phyloP scores from a whole-genome alignment of 2,888 invertebrate genomes.

The Lithophane leautieri region DNA sequence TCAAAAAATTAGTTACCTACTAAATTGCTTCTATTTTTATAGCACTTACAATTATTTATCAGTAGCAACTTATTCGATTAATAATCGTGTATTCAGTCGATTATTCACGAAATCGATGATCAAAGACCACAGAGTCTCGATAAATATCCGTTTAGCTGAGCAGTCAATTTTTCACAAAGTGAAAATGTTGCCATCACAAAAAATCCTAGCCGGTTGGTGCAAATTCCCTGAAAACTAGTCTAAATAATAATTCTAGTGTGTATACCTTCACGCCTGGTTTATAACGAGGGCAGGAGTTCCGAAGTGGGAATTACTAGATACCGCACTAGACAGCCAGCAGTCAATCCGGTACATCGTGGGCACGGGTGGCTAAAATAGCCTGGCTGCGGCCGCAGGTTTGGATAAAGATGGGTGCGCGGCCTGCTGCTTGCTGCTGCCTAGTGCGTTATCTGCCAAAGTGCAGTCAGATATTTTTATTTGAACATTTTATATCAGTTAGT shows the following conservation, averaged over 20 bases:
- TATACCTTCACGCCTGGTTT: conserved; percentile 63
- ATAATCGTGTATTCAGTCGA: conserved; percentile 18
- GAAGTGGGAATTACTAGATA: conserved; percentile 63
- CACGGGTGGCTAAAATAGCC: conserved; percentile 60
- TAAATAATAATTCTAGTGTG: conserved; percentile 61
- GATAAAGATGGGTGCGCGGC: conserved; percentile 62
- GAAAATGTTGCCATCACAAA: conserved; percentile 56
- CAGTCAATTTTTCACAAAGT: conserved; percentile 28
- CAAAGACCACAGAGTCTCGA: conserved; percentile 24
- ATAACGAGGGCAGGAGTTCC: conserved; percentile 61
- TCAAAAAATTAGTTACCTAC: conserved; percentile 61
- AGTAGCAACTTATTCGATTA: conserved; percentile 45
- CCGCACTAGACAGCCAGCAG: conserved; percentile 62
- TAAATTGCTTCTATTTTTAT: conserved; percentile 63
- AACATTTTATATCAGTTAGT: conserved; percentile 53
- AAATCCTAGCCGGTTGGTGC: conserved; percentile 55
- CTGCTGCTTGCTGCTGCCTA: conserved; percentile 63
- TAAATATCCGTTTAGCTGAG: conserved; percentile 54
- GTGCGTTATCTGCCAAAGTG: conserved; percentile 64
- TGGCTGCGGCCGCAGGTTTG: conserved; percentile 62
- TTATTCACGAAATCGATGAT: conserved; percentile 47
- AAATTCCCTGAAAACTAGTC: conserved; percentile 63
- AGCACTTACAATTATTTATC: conserved; percentile 58
- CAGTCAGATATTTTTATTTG: conserved; percentile 64
- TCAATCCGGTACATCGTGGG: conserved; percentile 58